Evolutionary conservation across 2,797 vertebrate genomes (phyloP).

Genomic region (Antrozous pallidus): DNA sequence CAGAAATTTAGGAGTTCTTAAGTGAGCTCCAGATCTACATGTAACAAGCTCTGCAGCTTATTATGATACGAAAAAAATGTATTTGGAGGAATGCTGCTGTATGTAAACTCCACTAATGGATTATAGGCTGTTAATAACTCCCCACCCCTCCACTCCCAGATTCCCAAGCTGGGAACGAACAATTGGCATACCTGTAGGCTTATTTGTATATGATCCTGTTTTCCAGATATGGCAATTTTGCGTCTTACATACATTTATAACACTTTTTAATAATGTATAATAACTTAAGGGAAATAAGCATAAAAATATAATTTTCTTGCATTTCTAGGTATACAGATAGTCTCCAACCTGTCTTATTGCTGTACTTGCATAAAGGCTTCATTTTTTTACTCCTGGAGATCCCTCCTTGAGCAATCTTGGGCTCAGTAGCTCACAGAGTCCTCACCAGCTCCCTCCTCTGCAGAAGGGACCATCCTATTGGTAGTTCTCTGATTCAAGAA

Average conservation of each 20-base stretch:
- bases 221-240: not conserved
- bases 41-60: not conserved
- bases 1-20: not conserved
- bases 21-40: not conserved
- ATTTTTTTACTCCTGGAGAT: not conserved
- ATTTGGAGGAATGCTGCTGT: conserved; percentile 13
- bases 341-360: not conserved
- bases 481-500: not conserved
- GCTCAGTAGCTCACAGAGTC: not conserved
- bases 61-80: not conserved
- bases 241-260: conserved; percentile 3
- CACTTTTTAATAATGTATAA: not conserved
- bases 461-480: not conserved
- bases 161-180: not conserved
- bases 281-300: not conserved
- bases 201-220: conserved; percentile 32
- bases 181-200: not conserved
- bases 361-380: not conserved
- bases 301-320: not conserved
- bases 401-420: not conserved
- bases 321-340: not conserved
- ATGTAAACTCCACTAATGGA: conserved; percentile 1
- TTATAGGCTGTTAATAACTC: not conserved
- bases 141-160: not conserved
- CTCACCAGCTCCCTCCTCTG: not conserved